These are phyloP conservation scores for Hiodon alosoides DNA, from an alignment of 2,113 vertebrate species.

Conservation along the genomic window DNA sequence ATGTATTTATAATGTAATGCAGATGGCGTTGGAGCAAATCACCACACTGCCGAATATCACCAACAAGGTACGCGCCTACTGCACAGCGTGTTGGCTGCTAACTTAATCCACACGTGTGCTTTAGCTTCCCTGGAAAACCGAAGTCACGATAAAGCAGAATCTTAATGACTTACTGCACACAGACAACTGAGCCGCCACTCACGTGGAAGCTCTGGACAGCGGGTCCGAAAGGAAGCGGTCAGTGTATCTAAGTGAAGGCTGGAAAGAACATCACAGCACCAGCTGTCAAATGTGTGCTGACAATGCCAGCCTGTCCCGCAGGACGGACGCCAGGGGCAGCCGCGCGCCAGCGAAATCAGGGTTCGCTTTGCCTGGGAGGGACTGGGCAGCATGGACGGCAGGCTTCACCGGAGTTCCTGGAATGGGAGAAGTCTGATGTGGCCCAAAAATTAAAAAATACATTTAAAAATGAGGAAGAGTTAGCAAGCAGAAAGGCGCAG, in stretches of 20 bases:
- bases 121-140: too few relatives aligned
- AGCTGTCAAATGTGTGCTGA: neutral
- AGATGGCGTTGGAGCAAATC: too few relatives aligned
- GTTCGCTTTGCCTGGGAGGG: neutral
- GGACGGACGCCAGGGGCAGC: neutral
- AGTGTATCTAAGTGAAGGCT: constrained; percentile 2
- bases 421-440: neutral
- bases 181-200: neutral
- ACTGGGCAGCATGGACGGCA: neutral
- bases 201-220: neutral
- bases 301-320: neutral
- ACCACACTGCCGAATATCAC: too few relatives aligned
- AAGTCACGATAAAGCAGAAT: neutral
- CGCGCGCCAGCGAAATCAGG: neutral
- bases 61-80: too few relatives aligned
- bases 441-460: neutral
- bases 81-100: too few relatives aligned
- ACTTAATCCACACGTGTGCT: too few relatives aligned
- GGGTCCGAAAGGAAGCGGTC: neutral
- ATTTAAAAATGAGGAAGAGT: constrained; percentile 37
- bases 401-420: neutral
- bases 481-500: constrained; percentile 37
- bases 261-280: constrained; percentile 6
- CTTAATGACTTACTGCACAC: neutral
- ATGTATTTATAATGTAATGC: too few relatives aligned